Evolutionary conservation across 2,797 vertebrate genomes (phyloP), one percentile per base, ranked within the genome.

Genomic region (Fistularia tabacaria): DNA sequence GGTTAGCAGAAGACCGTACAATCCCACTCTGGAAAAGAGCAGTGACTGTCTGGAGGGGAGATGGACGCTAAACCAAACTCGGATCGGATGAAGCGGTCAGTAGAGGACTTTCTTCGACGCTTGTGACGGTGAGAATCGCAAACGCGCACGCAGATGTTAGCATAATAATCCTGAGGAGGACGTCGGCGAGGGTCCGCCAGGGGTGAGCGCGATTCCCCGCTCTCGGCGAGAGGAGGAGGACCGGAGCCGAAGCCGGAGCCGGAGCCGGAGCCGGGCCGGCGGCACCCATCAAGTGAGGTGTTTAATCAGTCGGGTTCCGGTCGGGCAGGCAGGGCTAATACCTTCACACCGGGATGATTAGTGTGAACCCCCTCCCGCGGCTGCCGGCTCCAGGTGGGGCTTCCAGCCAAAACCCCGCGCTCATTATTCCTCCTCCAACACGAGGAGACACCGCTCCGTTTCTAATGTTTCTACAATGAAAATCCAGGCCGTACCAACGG

Each of bases 341-440:
- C 80, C 80, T 83, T 88, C 83, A 87, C 87, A 89, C 88, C 67
- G 68, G 68, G 56, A 66, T 89, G 88, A 91, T 91, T 88, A 91
- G 83, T 90, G 87, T 81, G 85, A 90, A 85, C 73, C 69, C 63
- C 65, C 25, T 25, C 81, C 79, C 62, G 38, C 51, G 74, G 71
- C 76, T 65, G 64, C 66, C 64, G 74, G 46, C 65, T 49, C 54
- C 73, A 47, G 80, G 78, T 74, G 59, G 64, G 58, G 68, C 67
- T 59, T 36, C 62, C 76, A 82, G 71, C 64, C 82, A 76, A 41
- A 13, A 6, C 42, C 43, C 43, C 69, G 62, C 59, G 67, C 58
- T 13, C 57, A 80, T 89, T 87, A 90, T 79, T 80, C 70, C 76
- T 62, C 61, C 64, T 76, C 73, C 67, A 59, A 47, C 43, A 45